Conservation (phyloP, 2,888 invertebrate genomes). For the Orchestes rusci region DNA sequence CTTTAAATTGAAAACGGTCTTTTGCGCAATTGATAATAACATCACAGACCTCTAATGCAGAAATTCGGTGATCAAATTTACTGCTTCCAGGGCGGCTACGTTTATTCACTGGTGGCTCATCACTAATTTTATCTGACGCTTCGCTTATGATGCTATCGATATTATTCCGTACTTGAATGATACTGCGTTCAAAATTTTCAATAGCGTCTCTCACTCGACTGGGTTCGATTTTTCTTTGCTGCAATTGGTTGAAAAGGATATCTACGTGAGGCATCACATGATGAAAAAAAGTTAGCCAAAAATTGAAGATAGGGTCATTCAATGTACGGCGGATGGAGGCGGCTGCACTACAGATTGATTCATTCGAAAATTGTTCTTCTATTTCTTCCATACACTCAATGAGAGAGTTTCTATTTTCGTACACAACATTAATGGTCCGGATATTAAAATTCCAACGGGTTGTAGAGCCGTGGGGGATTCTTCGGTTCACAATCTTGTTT, state of each 20-base stretch:
- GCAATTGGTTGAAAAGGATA: constrained; percentile 26
- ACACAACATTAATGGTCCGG: constrained; percentile 11
- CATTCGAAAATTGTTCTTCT: constrained; percentile 16
- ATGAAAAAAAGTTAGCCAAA: constrained; percentile 32
- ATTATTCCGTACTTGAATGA: constrained; percentile 15
- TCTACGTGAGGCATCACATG: constrained; percentile 30
- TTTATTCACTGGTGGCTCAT: constrained; percentile 9
- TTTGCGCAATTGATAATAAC: constrained; percentile 27
- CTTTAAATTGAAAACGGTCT: constrained; percentile 29
- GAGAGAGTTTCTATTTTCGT: constrained; percentile 25
- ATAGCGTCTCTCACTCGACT: constrained; percentile 15
- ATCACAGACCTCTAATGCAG: constrained; percentile 27
- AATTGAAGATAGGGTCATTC: constrained; percentile 25
- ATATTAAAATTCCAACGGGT: constrained; percentile 17
- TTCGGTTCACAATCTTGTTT: constrained; percentile 20
- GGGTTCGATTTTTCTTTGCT: constrained; percentile 17
- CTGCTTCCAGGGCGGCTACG: constrained; percentile 6
- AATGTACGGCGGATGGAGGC: constrained; percentile 13
- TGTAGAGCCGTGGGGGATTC: constrained; percentile 9
- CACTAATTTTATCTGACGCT: constrained; percentile 8
- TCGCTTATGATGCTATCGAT: constrained; percentile 19
- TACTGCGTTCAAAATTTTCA: constrained; percentile 15
- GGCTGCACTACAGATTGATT: constrained; percentile 23
- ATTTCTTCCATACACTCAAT: constrained; percentile 26
- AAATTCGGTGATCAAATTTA: constrained; percentile 11